A percentile compares a stretch with the other conserved stretches of the same genome.
These are phyloP conservation scores for Lochmaea crataegi DNA, from an alignment of 2,888 invertebrate species.

Conservation along the genomic window DNA sequence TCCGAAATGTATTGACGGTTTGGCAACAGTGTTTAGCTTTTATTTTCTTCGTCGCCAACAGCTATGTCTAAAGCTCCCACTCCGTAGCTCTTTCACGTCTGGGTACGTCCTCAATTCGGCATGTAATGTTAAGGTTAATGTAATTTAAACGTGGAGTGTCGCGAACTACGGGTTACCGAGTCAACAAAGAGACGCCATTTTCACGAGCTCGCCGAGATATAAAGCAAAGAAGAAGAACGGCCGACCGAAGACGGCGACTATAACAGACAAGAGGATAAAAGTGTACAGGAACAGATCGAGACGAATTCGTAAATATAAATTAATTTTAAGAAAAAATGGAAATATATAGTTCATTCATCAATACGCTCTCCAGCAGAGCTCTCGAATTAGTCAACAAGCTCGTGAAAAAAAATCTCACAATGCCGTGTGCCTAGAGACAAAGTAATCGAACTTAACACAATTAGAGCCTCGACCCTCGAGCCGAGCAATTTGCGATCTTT, in stretches of 20 bases:
- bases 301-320: too few relatives aligned
- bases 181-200: conserved; percentile 65
- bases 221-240: conserved; percentile 41
- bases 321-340: too few relatives aligned
- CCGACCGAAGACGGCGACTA: conserved; percentile 30
- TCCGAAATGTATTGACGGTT: not conserved
- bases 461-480: conserved; percentile 33
- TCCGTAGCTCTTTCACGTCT: conserved; percentile 64
- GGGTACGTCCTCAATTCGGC: conserved; percentile 68
- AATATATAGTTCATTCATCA: not conserved
- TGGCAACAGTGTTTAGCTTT: not conserved
- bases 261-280: not conserved
- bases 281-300: conserved; percentile 1
- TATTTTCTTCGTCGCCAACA: conserved; percentile 41
- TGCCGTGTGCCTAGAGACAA: conserved; percentile 24
- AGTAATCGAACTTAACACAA: conserved; percentile 36
- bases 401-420: conserved; percentile 15
- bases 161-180: conserved; percentile 64
- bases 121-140: conserved; percentile 69
- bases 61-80: conserved; percentile 52
- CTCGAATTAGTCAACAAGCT: conserved; percentile 4
- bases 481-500: conserved; percentile 42
- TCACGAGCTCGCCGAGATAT: conserved; percentile 54
- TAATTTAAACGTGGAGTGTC: conserved; percentile 67
- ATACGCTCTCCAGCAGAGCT: not conserved